phyloP scores from a whole-genome alignment of 2,888 invertebrate genomes.

The Athalia rosae region DNA sequence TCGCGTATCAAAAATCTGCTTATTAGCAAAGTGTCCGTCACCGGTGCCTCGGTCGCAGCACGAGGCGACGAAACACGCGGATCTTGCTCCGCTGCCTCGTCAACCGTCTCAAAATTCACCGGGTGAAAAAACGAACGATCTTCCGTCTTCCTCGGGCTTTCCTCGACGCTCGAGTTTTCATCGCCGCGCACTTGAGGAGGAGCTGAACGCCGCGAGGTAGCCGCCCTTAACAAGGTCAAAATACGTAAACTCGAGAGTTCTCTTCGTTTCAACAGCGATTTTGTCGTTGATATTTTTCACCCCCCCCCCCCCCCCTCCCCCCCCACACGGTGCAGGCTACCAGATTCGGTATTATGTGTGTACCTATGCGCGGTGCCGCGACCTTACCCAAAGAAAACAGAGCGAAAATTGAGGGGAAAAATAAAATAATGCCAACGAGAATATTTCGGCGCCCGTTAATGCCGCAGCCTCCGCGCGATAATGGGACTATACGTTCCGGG shows the following conservation, averaged over 20 bases:
- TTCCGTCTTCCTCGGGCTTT: background rate
- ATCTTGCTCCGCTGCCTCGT: background rate
- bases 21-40: constrained; percentile 35
- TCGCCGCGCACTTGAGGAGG: constrained; percentile 1
- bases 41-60: background rate
- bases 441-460: constrained; percentile 59
- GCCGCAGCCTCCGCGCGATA: constrained; percentile 24
- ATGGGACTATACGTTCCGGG: constrained; percentile 42
- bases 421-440: constrained; percentile 53
- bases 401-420: constrained; percentile 34
- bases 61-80: background rate
- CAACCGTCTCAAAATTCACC: background rate
- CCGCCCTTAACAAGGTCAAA: constrained; percentile 29
- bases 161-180: constrained; percentile 6
- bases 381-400: constrained; percentile 45
- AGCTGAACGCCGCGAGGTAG: background rate
- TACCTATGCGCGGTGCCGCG: constrained; percentile 15
- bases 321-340: background rate
- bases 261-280: constrained; percentile 26
- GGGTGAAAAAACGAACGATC: no score
- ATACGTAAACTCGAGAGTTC: background rate
- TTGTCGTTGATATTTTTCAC: constrained; percentile 1
- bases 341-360: no score
- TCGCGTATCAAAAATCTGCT: constrained; percentile 16
- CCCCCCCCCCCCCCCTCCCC: no score